Percentiles rank a stretch among this genome's conserved stretches.
These are phyloP conservation scores for Bos indicus DNA, from an alignment of 2,113 vertebrate species.

Conservation along the genomic window DNA sequence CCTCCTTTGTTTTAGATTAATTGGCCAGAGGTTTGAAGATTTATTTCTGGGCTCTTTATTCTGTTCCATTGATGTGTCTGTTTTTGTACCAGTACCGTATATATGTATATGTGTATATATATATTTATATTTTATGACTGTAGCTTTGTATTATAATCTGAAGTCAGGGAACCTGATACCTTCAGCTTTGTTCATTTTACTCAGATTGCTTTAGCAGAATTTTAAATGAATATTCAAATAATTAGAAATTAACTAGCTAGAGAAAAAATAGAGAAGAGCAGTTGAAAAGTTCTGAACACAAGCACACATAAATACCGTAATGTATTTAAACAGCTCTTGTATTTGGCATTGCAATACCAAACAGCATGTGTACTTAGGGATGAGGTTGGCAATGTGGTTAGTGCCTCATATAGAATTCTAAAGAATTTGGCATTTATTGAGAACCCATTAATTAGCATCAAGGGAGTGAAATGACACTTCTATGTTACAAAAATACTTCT, in stretches of 20 bases:
- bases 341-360: background rate
- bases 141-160: background rate
- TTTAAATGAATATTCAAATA: background rate
- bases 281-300: background rate
- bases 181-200: background rate
- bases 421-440: background rate
- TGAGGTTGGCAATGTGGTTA: background rate
- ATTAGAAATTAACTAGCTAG: background rate
- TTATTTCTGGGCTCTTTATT: background rate
- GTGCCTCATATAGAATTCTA: background rate
- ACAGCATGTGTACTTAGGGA: background rate
- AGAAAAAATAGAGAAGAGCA: slow-evolving; percentile 1
- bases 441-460: background rate
- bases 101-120: background rate
- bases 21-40: background rate
- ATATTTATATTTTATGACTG: background rate
- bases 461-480: background rate
- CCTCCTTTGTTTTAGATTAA: background rate
- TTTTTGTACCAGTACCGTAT: background rate
- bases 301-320: background rate
- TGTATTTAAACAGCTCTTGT: background rate
- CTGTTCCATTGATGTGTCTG: background rate
- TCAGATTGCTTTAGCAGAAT: background rate
- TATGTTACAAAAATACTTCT: background rate
- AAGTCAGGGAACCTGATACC: background rate